Evolutionary conservation across 2,113 vertebrate genomes (phyloP).

Genomic region (Trochalopteron elliotii): DNA sequence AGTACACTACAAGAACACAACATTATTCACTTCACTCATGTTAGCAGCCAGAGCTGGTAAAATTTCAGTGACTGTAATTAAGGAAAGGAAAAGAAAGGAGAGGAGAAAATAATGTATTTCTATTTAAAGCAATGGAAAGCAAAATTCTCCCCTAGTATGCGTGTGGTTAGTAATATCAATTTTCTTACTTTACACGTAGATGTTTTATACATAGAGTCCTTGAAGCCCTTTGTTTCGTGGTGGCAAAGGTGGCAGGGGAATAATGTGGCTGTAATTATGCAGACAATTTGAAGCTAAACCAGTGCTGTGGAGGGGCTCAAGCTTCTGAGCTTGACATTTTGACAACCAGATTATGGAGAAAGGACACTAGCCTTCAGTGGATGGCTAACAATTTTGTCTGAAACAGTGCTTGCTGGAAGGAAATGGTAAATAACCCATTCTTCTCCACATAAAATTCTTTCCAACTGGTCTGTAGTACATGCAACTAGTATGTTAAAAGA

Average conservation of each 20-base stretch:
- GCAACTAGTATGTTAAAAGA: background rate
- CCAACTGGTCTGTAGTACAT: background rate
- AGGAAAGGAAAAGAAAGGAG: background rate
- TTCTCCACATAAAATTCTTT: background rate
- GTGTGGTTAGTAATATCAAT: background rate
- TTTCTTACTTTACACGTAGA: background rate
- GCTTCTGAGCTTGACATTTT: background rate
- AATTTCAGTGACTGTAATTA: background rate
- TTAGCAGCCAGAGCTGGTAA: background rate
- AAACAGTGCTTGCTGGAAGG: background rate
- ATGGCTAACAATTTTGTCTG: background rate
- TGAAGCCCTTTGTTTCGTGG: conserved; percentile 40
- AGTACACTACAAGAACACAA: background rate
- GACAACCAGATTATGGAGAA: background rate
- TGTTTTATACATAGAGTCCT: conserved; percentile 47
- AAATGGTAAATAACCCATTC: background rate
- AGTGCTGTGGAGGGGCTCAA: background rate
- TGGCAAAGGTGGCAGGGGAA: background rate
- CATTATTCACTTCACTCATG: background rate
- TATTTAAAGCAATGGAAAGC: background rate
- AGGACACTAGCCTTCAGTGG: background rate
- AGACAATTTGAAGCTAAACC: background rate
- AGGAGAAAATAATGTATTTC: background rate
- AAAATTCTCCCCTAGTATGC: background rate
- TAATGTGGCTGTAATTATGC: background rate